These are phyloP conservation scores for Tetrapedia diversipes DNA, from an alignment of 2,888 invertebrate genomes.

Conservation along the genomic window DNA sequence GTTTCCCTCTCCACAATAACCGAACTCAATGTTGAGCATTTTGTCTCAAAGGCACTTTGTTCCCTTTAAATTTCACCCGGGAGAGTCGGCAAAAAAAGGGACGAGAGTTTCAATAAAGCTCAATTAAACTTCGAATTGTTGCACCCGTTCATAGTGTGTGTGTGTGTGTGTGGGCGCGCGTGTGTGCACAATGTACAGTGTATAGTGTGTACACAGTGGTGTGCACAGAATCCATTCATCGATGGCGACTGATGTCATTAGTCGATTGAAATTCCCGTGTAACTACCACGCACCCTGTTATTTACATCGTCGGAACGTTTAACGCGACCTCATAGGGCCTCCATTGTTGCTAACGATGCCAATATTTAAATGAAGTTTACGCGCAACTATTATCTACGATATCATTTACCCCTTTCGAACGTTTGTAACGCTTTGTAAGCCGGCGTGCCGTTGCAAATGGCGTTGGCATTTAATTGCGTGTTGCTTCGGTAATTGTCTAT, in stretches of 20 bases:
- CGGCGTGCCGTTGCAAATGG: constrained; percentile 6
- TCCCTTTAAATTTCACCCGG: constrained; percentile 42
- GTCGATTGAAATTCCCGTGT: constrained; percentile 39
- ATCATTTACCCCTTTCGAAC: constrained; percentile 45
- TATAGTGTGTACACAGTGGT: too few species aligned
- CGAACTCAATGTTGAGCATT: constrained; percentile 41
- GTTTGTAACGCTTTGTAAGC: constrained; percentile 14
- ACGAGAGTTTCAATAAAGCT: constrained; percentile 20
- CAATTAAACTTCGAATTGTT: constrained; percentile 32
- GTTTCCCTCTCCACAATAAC: constrained; percentile 31
- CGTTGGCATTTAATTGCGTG: constrained; percentile 45
- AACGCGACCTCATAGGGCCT: constrained; percentile 9
- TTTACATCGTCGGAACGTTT: constrained; percentile 49
- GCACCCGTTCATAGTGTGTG: too few species aligned
- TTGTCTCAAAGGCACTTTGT: constrained; percentile 40
- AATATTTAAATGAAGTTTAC: constrained; percentile 56
- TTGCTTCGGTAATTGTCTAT: constrained; percentile 32
- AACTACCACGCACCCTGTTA: constrained; percentile 37
- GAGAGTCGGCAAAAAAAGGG: constrained; percentile 1
- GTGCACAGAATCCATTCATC: constrained; percentile 2
- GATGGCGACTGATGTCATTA: constrained; percentile 32
- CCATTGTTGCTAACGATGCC: constrained; percentile 54
- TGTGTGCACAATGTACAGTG: too few species aligned
- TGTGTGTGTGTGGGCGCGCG: too few species aligned
- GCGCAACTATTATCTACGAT: constrained; percentile 46